Percentiles rank a stretch among this genome's conserved stretches.
These are phyloP conservation scores for Yponomeuta sedellus DNA, from an alignment of 2,888 invertebrate species.

Conservation along the genomic window DNA sequence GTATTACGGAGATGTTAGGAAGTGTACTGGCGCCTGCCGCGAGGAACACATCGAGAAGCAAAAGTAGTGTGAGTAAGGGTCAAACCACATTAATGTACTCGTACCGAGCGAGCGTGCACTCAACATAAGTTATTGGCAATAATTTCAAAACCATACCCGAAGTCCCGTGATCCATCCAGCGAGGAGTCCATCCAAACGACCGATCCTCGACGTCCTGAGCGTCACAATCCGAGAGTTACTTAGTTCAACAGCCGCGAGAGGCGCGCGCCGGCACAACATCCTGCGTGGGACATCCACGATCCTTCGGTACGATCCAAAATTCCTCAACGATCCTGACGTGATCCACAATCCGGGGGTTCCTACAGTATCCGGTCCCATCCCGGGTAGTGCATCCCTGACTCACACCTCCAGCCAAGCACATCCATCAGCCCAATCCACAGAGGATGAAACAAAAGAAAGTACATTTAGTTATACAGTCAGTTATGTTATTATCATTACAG, in stretches of 20 bases:
- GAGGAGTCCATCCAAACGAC: conserved; percentile 15
- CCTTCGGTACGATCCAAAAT: conserved; percentile 45
- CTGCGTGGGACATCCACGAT: conserved; percentile 24
- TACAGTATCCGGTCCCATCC: conserved; percentile 23
- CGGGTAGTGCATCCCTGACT: conserved; percentile 40
- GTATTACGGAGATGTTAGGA: neutral
- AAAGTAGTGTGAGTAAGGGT: conserved; percentile 57
- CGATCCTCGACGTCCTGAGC: conserved; percentile 3
- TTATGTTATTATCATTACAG: conserved; percentile 8
- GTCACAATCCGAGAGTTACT: conserved; percentile 21
- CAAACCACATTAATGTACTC: conserved; percentile 37
- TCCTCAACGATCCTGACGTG: conserved; percentile 24
- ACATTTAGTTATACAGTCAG: conserved; percentile 51
- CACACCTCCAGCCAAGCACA: conserved; percentile 57
- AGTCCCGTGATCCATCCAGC: conserved; percentile 42
- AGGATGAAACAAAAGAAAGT: conserved; percentile 76
- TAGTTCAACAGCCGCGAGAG: conserved; percentile 11
- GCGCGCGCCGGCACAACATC: conserved; percentile 1
- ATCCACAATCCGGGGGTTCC: conserved; percentile 10
- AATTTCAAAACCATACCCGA: conserved; percentile 70
- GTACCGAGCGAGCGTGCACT: conserved; percentile 58
- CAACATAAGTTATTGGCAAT: conserved; percentile 64
- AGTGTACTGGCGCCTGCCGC: neutral
- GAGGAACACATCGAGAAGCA: conserved; percentile 48
- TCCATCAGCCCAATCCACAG: conserved; percentile 60